Conservation (phyloP, 2,113 vertebrate species). For the Glaucidium brasilianum region DNA sequence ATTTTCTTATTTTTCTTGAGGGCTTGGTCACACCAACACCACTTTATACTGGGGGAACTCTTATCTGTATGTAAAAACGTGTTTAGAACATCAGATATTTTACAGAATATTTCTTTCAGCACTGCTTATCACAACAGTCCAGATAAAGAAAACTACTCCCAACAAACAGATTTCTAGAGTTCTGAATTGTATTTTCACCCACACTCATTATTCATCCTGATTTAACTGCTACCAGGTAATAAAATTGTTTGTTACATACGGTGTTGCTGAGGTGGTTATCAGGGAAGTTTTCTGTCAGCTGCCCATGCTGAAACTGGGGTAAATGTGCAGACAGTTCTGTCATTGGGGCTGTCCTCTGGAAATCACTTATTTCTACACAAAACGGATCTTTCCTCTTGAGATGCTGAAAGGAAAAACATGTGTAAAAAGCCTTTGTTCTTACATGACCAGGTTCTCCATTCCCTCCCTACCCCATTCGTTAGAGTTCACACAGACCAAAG, state of each 20-base stretch:
- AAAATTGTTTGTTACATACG: constrained; percentile 60
- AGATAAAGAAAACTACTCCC: neutral
- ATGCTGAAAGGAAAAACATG: constrained; percentile 68
- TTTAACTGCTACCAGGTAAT: neutral
- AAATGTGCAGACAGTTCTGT: constrained; percentile 80
- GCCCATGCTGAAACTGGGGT: constrained; percentile 81
- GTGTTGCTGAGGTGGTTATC: constrained; percentile 77
- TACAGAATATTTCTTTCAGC: neutral
- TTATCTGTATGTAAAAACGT: neutral
- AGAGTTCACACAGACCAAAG: neutral
- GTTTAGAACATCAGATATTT: neutral
- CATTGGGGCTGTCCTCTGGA: constrained; percentile 71
- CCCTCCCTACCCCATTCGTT: neutral
- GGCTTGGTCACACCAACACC: neutral
- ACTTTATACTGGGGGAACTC: neutral
- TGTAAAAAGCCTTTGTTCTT: constrained; percentile 8
- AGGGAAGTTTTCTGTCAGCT: constrained; percentile 76
- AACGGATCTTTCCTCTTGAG: constrained; percentile 9
- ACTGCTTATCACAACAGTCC: neutral
- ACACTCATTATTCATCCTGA: neutral
- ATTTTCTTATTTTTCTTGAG: neutral
- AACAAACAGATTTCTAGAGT: neutral
- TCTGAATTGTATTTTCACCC: neutral
- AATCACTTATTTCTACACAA: constrained; percentile 47
- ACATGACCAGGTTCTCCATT: neutral